Evolutionary conservation across 2,888 invertebrate genomes (phyloP).

Genomic region (Junonia oenone): DNA sequence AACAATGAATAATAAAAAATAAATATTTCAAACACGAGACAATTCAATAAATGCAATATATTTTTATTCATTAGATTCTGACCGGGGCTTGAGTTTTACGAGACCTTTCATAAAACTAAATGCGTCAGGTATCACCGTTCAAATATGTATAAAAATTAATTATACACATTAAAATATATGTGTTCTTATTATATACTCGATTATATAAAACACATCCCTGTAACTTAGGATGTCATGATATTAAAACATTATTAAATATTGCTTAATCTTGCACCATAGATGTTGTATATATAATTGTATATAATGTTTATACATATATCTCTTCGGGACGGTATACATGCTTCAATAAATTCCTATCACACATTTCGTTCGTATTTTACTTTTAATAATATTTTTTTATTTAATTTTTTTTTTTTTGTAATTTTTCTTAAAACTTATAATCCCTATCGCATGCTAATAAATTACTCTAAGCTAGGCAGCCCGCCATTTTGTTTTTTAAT

Average conservation of each 20-base stretch:
- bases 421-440: constrained; percentile 48
- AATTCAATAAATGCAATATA: constrained; percentile 60
- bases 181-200: constrained; percentile 5
- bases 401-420: constrained; percentile 30
- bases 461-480: constrained; percentile 62
- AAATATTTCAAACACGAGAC: constrained; percentile 43
- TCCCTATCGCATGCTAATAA: constrained; percentile 71
- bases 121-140: constrained; percentile 3
- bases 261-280: constrained; percentile 7
- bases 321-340: constrained; percentile 55
- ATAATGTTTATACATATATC: constrained; percentile 18
- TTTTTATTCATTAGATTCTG: constrained; percentile 29
- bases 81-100: neutral
- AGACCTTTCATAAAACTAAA: constrained; percentile 2
- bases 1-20: constrained; percentile 37
- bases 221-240: constrained; percentile 32
- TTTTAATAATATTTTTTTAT: constrained; percentile 40
- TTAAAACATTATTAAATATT: constrained; percentile 10
- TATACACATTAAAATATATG: neutral
- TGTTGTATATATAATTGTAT: neutral
- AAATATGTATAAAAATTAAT: neutral
- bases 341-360: constrained; percentile 47
- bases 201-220: constrained; percentile 35
- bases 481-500: constrained; percentile 45
- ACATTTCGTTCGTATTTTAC: constrained; percentile 38